Conservation (phyloP, 2,888 invertebrate genomes). For the Rhaphigaster nebulosa region DNA sequence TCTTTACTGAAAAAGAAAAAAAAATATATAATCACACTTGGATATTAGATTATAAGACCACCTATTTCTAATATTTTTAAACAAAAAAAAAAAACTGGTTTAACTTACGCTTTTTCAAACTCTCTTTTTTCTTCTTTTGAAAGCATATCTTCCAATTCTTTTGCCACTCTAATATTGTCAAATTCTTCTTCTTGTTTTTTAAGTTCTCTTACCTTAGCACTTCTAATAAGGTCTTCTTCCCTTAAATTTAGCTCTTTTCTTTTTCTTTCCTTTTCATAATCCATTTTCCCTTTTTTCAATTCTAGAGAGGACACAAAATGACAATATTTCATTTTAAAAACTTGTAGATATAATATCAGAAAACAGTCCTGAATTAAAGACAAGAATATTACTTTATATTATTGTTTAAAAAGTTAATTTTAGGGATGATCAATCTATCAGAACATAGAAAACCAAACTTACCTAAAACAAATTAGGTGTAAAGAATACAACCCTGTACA, state of each 20-base stretch:
- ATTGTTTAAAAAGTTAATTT: no score
- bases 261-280: slow-evolving; percentile 42
- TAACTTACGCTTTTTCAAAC: slow-evolving; percentile 48
- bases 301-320: neutral
- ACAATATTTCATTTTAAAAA: neutral
- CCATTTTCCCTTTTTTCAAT: slow-evolving; percentile 1
- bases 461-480: no score
- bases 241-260: slow-evolving; percentile 48
- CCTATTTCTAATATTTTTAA: neutral
- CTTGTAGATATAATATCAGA: neutral
- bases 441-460: no score
- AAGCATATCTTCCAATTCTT: slow-evolving; percentile 18
- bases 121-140: slow-evolving; percentile 37
- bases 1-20: slow-evolving; percentile 50
- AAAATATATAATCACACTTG: neutral
- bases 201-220: slow-evolving; percentile 23
- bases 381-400: no score
- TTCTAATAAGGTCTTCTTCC: slow-evolving; percentile 51
- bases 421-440: no score
- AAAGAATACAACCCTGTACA: no score
- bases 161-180: slow-evolving; percentile 39
- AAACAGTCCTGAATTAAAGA: neutral
- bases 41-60: neutral
- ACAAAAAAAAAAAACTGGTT: neutral
- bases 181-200: slow-evolving; percentile 45